phyloP scores from a whole-genome alignment of 2,113 vertebrate genomes.

The Cavia porcellus region DNA sequence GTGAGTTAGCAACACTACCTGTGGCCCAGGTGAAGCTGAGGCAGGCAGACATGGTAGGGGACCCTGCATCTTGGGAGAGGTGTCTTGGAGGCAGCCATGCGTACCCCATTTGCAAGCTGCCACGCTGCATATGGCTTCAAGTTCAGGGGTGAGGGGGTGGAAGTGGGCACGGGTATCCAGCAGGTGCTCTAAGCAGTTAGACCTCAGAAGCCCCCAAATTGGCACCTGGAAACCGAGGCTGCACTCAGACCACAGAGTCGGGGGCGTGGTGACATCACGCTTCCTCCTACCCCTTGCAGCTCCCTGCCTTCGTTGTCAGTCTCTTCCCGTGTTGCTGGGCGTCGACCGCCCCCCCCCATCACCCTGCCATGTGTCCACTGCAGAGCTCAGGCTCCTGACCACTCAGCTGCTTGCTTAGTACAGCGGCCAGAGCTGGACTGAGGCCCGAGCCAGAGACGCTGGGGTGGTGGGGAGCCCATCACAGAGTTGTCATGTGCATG shows the following conservation, averaged over 20 bases:
- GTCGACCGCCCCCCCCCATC: no score
- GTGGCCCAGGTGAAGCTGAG: neutral
- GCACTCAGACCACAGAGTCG: neutral
- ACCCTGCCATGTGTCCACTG: neutral
- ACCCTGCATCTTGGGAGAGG: neutral
- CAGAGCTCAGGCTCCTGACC: neutral
- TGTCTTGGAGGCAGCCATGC: neutral
- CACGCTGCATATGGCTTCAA: neutral
- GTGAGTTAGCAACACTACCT: neutral
- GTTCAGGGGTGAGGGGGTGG: neutral
- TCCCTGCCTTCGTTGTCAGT: neutral
- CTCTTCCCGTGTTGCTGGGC: neutral
- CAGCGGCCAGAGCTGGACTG: neutral
- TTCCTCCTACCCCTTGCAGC: neutral
- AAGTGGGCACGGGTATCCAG: neutral
- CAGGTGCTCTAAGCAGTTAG: neutral
- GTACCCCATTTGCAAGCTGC: neutral
- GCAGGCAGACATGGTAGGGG: neutral
- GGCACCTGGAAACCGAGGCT: neutral
- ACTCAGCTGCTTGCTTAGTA: no score
- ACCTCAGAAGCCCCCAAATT: neutral
- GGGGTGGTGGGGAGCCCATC: neutral
- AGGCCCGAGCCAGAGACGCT: neutral
- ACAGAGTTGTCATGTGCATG: neutral
- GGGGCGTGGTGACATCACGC: neutral